phyloP scores from a whole-genome alignment of 2,113 vertebrate genomes.

The Theropithecus gelada region DNA sequence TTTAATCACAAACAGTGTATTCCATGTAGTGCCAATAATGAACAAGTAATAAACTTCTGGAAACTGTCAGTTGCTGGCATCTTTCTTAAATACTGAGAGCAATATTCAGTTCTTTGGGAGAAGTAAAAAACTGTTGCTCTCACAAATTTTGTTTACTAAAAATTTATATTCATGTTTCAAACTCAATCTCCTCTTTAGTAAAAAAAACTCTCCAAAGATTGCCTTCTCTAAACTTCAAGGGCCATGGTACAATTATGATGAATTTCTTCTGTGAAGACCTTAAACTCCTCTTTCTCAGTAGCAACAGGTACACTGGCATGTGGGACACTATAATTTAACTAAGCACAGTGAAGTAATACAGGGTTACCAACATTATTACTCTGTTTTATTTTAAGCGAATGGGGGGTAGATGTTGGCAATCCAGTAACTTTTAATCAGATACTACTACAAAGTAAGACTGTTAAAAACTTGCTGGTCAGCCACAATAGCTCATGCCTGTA shows the following conservation, averaged over 20 bases:
- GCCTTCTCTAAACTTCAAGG: not conserved
- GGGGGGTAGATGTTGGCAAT: not conserved
- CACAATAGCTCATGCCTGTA: too few species aligned
- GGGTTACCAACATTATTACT: not conserved
- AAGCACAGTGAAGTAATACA: not conserved
- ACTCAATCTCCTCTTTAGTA: conserved; percentile 12
- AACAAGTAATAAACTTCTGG: conserved; percentile 23
- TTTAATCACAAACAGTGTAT: not conserved
- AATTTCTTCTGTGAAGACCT: not conserved
- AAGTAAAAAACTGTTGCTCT: not conserved
- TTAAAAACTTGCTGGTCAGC: not conserved
- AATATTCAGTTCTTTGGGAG: not conserved
- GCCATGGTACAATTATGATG: not conserved
- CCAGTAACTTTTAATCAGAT: conserved; percentile 29
- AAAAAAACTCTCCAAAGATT: conserved; percentile 8
- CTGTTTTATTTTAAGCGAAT: not conserved
- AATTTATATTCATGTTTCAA: not conserved
- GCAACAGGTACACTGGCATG: not conserved
- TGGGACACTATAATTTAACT: conserved; percentile 12
- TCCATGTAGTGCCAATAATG: not conserved
- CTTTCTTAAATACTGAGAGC: conserved; percentile 23
- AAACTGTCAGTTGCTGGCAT: not conserved
- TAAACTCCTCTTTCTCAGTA: not conserved
- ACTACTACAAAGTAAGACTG: not conserved
- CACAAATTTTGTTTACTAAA: conserved; percentile 14